These are phyloP conservation scores for Choristoneura rosaceana DNA, from an alignment of 2,888 invertebrate genomes.

Conservation along the genomic window DNA sequence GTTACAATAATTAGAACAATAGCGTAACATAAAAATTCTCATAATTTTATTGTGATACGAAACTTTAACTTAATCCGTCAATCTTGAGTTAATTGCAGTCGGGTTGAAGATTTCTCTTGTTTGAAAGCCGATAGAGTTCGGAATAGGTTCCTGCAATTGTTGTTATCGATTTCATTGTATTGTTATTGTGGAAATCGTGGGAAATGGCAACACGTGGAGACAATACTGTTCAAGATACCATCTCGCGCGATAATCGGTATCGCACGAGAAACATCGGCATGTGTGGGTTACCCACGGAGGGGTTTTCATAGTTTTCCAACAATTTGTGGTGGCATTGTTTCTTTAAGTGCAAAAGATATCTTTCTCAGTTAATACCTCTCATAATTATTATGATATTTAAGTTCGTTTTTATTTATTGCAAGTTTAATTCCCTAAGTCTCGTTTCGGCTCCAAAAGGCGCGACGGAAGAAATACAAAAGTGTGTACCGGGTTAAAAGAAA, in stretches of 20 bases:
- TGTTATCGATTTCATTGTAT: conserved; percentile 55
- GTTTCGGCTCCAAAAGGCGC: no score
- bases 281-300: conserved; percentile 23
- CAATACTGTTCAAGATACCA: conserved; percentile 53
- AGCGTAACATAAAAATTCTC: conserved; percentile 49
- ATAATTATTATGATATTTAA: no score
- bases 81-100: conserved; percentile 44
- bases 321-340: conserved; percentile 4
- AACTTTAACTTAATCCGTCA: conserved; percentile 37
- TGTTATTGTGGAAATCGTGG: conserved; percentile 72
- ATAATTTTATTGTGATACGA: conserved; percentile 52
- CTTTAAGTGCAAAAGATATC: background rate
- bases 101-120: conserved; percentile 37
- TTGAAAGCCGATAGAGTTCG: conserved; percentile 39
- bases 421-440: no score
- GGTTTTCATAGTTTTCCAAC: conserved; percentile 19
- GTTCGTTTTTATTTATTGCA: no score
- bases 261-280: conserved; percentile 46
- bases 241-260: conserved; percentile 47
- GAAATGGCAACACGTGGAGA: conserved; percentile 58
- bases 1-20: conserved; percentile 40
- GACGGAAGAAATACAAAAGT: no score
- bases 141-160: conserved; percentile 48
- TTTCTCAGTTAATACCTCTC: background rate
- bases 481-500: no score